Conservation (phyloP, 2,888 invertebrate species). For the Drosophila leonis region DNA sequence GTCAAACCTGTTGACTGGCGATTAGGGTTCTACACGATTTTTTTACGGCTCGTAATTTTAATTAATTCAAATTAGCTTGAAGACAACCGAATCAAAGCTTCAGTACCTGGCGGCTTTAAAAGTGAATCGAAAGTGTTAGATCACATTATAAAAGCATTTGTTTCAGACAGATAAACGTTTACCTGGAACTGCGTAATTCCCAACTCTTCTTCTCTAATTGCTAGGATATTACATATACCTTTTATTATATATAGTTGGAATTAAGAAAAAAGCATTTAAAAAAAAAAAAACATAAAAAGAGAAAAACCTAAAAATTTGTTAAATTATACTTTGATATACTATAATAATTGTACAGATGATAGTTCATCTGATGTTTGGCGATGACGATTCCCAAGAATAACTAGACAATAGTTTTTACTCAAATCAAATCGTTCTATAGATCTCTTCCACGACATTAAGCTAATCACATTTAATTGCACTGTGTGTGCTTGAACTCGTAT, state of each 20-base stretch:
- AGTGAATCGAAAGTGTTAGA: slow-evolving; percentile 32
- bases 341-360: no score
- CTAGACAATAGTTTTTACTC: not conserved
- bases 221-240: not conserved
- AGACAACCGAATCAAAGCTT: slow-evolving; percentile 24
- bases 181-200: not conserved
- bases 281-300: not conserved
- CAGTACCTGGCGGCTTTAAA: slow-evolving; percentile 5
- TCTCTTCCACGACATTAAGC: not conserved
- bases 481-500: no score
- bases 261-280: not conserved
- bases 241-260: not conserved
- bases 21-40: slow-evolving; percentile 23
- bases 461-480: not conserved
- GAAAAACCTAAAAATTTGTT: no score
- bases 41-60: slow-evolving; percentile 15
- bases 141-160: slow-evolving; percentile 10
- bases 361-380: no score
- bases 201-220: not conserved
- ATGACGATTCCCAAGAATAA: no score
- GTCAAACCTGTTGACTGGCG: slow-evolving; percentile 32
- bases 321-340: no score
- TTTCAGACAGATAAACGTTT: not conserved
- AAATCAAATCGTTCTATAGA: not conserved
- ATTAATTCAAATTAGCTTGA: slow-evolving; percentile 39